These are phyloP conservation scores for Porites rus DNA, from an alignment of 92 coral and sea anemone genomes.

Conservation along the genomic window DNA sequence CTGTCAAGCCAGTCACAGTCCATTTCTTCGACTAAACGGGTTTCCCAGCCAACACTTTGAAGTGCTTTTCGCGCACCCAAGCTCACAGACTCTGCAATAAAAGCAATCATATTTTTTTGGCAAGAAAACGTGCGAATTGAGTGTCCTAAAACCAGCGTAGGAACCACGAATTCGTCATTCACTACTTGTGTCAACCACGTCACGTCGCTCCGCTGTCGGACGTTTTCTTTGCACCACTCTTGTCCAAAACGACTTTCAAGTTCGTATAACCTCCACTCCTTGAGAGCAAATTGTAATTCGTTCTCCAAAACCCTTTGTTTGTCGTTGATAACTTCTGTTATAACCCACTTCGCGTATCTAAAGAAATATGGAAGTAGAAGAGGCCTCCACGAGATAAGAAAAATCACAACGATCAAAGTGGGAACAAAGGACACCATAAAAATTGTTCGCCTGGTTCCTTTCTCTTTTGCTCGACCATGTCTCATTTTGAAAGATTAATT, in stretches of 20 bases:
- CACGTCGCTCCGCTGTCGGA: slow-evolving; percentile 53
- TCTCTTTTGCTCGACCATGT: not conserved
- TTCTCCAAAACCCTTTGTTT: slow-evolving; percentile 53
- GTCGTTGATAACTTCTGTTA: slow-evolving; percentile 53
- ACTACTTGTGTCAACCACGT: slow-evolving; percentile 82
- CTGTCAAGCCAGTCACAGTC: slow-evolving; percentile 87
- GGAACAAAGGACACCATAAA: not conserved
- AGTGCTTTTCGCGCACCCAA: slow-evolving; percentile 63
- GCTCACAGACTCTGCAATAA: slow-evolving; percentile 75
- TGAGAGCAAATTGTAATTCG: slow-evolving; percentile 51
- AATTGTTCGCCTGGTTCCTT: slow-evolving; percentile 13
- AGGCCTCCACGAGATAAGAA: slow-evolving; percentile 52
- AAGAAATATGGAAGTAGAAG: slow-evolving; percentile 45
- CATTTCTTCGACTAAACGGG: slow-evolving; percentile 62
- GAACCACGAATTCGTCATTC: slow-evolving; percentile 75
- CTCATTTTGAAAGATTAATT: not conserved
- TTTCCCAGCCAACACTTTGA: slow-evolving; percentile 69
- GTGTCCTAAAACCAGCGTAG: slow-evolving; percentile 75
- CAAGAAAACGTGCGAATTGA: slow-evolving; percentile 71
- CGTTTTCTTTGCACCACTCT: slow-evolving; percentile 59
- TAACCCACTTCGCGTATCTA: slow-evolving; percentile 40
- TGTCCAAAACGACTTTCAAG: slow-evolving; percentile 64
- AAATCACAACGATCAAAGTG: slow-evolving; percentile 5
- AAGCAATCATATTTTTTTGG: slow-evolving; percentile 76
- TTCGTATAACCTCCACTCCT: slow-evolving; percentile 73